These are phyloP conservation scores for Anoplolepis gracilipes DNA, from an alignment of 1,140 invertebrate species.

Conservation along the genomic window DNA sequence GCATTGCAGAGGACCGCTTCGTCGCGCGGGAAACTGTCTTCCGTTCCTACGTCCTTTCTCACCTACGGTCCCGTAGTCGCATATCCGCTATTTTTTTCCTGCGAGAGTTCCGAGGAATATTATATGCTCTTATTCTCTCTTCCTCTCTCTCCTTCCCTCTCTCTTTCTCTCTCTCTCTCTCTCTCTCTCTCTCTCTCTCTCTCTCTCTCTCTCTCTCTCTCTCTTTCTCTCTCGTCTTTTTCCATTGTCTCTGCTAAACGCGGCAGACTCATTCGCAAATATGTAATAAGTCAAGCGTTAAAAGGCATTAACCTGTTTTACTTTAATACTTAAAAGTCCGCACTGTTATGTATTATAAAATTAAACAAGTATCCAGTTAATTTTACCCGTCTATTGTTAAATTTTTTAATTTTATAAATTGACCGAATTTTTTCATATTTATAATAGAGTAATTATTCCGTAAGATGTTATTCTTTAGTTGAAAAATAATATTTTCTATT, in stretches of 20 bases:
- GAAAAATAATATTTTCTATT: not conserved
- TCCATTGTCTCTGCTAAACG: slow-evolving; percentile 2
- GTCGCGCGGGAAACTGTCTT: slow-evolving; percentile 9
- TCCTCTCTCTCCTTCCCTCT: not conserved
- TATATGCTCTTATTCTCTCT: not conserved
- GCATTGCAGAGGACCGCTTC: slow-evolving; percentile 1
- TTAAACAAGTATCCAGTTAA: not conserved
- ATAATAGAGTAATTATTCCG: not conserved
- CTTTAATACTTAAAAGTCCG: not conserved
- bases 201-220: not conserved
- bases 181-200: not conserved
- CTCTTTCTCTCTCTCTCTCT: not conserved
- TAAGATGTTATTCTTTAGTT: not conserved
- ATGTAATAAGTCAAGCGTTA: not conserved
- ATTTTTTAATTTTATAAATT: not conserved
- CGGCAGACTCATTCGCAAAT: slow-evolving; percentile 19
- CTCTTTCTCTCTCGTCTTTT: not conserved
- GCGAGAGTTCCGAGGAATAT: slow-evolving; percentile 25
- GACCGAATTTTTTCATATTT: not conserved
- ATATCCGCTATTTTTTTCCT: slow-evolving; percentile 51
- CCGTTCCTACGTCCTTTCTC: slow-evolving; percentile 36
- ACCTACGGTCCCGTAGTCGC: not conserved
- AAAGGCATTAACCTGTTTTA: not conserved
- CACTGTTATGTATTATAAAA: not conserved
- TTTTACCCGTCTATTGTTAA: not conserved